Conservation (phyloP, 2,113 vertebrate species). For the Eira barbara region DNA sequence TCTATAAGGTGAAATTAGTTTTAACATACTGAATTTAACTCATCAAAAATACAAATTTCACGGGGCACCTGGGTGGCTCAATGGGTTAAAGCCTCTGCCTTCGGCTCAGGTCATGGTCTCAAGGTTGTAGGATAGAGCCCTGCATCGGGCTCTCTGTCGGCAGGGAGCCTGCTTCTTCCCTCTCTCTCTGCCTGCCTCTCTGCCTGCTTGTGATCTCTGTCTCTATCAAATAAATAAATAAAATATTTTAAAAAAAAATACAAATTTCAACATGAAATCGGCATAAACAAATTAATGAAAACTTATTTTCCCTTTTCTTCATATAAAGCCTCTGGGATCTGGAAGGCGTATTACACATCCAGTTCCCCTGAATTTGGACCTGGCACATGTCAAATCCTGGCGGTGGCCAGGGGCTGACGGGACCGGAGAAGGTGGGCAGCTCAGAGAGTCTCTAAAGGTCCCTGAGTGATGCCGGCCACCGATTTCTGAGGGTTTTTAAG, state of each 20-base stretch:
- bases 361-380: too few species aligned
- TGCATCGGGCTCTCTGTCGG: too few species aligned
- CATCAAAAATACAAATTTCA: not conserved
- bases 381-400: not conserved
- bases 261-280: not conserved
- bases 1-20: not conserved
- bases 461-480: rapidly evolving
- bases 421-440: not conserved
- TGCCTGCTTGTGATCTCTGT: too few species aligned
- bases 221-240: too few species aligned
- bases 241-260: not conserved
- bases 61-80: too few species aligned
- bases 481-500: not conserved
- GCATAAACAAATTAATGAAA: not conserved
- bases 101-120: too few species aligned
- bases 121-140: too few species aligned
- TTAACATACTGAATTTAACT: not conserved
- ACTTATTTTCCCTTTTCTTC: not conserved
- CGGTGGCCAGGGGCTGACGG: rapidly evolving
- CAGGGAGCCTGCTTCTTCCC: too few species aligned
- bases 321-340: not conserved
- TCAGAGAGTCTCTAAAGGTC: not conserved
- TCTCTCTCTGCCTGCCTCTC: too few species aligned
- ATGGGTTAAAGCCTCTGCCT: too few species aligned
- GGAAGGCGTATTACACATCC: too few species aligned